Evolutionary conservation across 2,797 vertebrate species (phyloP).

Genomic region (Corythornis leucogaster): DNA sequence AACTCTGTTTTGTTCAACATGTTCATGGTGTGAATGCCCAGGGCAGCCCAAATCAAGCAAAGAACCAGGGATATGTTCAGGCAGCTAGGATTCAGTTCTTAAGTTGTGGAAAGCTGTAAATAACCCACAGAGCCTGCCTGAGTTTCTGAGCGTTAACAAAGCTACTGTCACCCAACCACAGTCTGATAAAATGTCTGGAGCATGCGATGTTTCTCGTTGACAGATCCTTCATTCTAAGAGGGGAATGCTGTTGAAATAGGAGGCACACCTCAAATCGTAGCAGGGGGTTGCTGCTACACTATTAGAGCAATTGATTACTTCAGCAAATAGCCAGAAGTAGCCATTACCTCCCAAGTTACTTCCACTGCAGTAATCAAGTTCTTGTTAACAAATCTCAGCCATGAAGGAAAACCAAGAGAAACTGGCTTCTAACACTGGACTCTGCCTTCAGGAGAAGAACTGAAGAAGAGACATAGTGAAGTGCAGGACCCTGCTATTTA

Average conservation of each 20-base stretch:
- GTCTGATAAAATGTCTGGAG: not conserved
- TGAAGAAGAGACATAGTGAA: not conserved
- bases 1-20: not conserved
- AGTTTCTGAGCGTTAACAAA: not conserved
- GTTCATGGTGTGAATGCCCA: not conserved
- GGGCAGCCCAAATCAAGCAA: not conserved
- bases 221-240: not conserved
- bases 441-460: not conserved
- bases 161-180: not conserved
- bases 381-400: conserved; percentile 26
- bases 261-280: not conserved
- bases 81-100: not conserved
- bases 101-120: not conserved
- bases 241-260: not conserved
- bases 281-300: not conserved
- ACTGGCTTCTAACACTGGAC: not conserved
- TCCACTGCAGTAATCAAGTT: conserved; percentile 17
- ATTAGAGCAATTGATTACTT: conserved; percentile 27
- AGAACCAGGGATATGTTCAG: not conserved
- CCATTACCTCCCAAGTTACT: conserved; percentile 14
- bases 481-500: not conserved
- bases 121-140: not conserved
- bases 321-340: conserved; percentile 45
- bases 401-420: conserved; percentile 11
- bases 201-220: not conserved